Conservation (phyloP, 1,140 invertebrate species). For the Elymnias hypermnestra region DNA sequence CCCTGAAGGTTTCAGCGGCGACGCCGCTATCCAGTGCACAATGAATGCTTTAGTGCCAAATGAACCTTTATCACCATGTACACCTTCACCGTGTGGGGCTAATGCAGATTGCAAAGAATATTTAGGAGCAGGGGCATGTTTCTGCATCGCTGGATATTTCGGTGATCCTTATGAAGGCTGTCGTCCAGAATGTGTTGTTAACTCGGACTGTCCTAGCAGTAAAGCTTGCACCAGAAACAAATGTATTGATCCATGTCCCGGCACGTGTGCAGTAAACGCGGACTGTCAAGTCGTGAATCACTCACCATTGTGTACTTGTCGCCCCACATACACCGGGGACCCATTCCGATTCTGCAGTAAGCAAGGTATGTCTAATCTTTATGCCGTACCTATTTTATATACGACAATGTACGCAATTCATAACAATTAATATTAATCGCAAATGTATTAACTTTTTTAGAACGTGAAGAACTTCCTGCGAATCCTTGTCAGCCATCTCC, state of each 20-base stretch:
- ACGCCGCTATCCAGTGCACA: conserved; percentile 77
- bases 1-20: conserved; percentile 76
- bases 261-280: conserved; percentile 84
- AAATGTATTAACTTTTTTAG: conserved; percentile 38
- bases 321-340: conserved; percentile 22
- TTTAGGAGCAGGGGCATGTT: conserved; percentile 75
- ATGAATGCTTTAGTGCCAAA: conserved; percentile 34
- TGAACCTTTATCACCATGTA: conserved; percentile 69
- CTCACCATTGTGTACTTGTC: conserved; percentile 43
- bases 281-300: conserved; percentile 80
- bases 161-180: conserved; percentile 76
- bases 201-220: conserved; percentile 79
- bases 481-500: conserved; percentile 82
- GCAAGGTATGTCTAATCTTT: no score
- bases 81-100: conserved; percentile 77
- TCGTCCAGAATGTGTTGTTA: conserved; percentile 74
- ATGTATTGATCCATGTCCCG: conserved; percentile 84
- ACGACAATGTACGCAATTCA: not conserved
- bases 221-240: conserved; percentile 83
- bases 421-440: not conserved
- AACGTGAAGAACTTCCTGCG: conserved; percentile 35
- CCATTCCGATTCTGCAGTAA: no score
- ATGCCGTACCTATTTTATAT: no score
- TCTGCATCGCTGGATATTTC: conserved; percentile 75
- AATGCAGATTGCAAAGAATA: conserved; percentile 78